phyloP scores from a whole-genome alignment of 2,888 invertebrate genomes.

The Chloroclysta siterata region DNA sequence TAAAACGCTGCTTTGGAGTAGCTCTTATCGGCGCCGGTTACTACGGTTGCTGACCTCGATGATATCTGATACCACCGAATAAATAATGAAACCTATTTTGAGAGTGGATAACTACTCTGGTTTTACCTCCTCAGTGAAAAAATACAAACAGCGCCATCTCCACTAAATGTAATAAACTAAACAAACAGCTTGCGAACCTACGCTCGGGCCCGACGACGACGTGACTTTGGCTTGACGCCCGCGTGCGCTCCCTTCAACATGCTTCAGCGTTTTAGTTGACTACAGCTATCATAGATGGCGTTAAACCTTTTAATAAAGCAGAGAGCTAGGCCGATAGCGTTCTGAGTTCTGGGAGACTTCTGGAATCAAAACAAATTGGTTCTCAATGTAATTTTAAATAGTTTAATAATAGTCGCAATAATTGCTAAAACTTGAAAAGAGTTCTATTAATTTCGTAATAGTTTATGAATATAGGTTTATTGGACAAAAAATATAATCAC shows the following conservation, averaged over 20 bases:
- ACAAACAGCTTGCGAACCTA: not conserved
- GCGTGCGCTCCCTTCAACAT: not conserved
- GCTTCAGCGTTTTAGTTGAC: slow-evolving; percentile 5
- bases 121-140: not conserved
- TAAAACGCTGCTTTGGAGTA: slow-evolving; percentile 52
- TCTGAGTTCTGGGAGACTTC: no score
- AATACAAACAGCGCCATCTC: not conserved
- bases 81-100: not conserved
- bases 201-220: not conserved
- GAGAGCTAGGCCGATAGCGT: no score
- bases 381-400: no score
- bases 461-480: no score
- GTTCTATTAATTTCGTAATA: no score
- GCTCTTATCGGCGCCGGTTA: slow-evolving; percentile 48
- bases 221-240: not conserved
- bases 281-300: slow-evolving; percentile 11
- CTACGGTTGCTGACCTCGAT: slow-evolving; percentile 36
- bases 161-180: not conserved
- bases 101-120: not conserved
- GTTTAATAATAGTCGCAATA: no score
- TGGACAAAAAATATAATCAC: no score
- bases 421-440: no score
- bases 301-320: not conserved
- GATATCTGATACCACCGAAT: not conserved
- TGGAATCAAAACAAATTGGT: no score